Conservation (phyloP, 2,888 invertebrate genomes). For the Aphodius granarius region DNA sequence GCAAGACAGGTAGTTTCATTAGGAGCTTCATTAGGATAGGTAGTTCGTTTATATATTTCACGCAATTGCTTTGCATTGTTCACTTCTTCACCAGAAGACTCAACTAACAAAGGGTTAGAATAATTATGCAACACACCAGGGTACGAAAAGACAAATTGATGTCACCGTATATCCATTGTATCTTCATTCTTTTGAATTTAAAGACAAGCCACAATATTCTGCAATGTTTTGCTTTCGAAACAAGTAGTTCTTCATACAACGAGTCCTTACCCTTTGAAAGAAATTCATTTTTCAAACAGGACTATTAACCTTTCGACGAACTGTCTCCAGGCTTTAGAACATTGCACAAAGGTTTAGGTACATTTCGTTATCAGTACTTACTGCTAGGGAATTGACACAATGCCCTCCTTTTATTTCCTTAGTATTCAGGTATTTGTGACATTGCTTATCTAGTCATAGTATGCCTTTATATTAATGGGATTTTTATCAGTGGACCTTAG, state of each 20-base stretch:
- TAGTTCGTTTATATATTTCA: too few species aligned
- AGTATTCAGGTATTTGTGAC: background rate
- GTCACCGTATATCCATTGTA: background rate
- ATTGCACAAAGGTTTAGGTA: background rate
- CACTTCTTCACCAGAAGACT: background rate
- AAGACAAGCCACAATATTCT: background rate
- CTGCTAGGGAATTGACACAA: background rate
- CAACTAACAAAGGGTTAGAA: background rate
- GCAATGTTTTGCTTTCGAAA: background rate
- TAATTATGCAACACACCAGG: background rate
- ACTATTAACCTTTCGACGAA: background rate
- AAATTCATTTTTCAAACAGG: background rate
- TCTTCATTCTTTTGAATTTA: background rate
- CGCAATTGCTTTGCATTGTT: too few species aligned
- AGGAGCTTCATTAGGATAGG: too few species aligned
- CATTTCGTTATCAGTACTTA: background rate
- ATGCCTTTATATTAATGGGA: background rate
- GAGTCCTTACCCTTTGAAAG: background rate
- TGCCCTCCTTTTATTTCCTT: background rate
- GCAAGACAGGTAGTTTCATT: background rate
- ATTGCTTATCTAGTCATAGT: background rate
- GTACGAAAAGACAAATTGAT: background rate
- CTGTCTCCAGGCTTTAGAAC: background rate
- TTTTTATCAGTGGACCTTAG: background rate
- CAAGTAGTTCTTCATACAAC: background rate